phyloP scores from a whole-genome alignment of 2,113 vertebrate genomes.

The Dicrurus megarhynchus region DNA sequence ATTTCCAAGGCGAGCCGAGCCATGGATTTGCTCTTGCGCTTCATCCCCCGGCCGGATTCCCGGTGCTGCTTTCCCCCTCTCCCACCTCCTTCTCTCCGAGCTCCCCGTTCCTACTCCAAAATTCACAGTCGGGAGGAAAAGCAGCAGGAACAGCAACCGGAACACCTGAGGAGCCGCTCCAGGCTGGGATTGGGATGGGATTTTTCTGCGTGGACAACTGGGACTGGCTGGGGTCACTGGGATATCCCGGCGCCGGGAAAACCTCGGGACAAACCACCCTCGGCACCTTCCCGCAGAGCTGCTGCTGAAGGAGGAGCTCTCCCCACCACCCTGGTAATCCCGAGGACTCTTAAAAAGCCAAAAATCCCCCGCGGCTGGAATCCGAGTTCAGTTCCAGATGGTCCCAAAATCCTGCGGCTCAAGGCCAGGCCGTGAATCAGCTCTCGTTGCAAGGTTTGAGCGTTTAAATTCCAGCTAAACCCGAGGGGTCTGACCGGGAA shows the following conservation, averaged over 20 bases:
- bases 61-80: neutral
- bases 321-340: neutral
- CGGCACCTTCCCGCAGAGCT: neutral
- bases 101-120: neutral
- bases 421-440: neutral
- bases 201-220: rapidly evolving
- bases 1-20: neutral
- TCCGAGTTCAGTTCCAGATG: neutral
- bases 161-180: neutral
- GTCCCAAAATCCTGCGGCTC: neutral
- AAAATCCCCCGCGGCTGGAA: neutral
- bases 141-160: neutral
- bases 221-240: neutral
- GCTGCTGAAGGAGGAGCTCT: neutral
- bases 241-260: neutral
- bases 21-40: neutral
- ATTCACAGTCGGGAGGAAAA: neutral
- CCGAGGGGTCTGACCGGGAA: neutral
- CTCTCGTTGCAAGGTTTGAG: neutral
- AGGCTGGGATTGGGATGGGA: neutral
- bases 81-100: neutral
- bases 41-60: neutral
- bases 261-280: neutral
- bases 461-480: neutral
- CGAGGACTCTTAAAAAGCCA: neutral